Conservation (phyloP, 1,140 invertebrate species). For the Ylistrum balloti region DNA sequence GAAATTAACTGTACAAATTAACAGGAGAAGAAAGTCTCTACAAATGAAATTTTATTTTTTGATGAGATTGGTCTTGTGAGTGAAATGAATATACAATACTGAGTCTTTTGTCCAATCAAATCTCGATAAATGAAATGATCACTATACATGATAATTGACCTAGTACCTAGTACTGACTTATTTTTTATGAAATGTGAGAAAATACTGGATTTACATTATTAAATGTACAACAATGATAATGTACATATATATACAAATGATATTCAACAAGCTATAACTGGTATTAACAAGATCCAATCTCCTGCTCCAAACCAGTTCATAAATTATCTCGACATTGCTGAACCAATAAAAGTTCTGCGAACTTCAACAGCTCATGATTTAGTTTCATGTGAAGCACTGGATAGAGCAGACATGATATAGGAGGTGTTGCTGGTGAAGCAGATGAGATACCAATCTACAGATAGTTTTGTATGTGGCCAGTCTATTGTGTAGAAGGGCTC, state of each 20-base stretch:
- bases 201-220: not conserved
- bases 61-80: not conserved
- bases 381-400: no score
- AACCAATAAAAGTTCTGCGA: no score
- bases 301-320: no score
- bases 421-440: no score
- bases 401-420: no score
- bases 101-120: not conserved
- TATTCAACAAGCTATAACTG: no score
- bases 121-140: not conserved
- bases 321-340: no score
- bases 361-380: no score
- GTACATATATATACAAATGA: not conserved
- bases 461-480: no score
- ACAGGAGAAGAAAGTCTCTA: not conserved
- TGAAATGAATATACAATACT: not conserved
- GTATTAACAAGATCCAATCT: no score
- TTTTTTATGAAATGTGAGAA: not conserved
- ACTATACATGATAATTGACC: not conserved
- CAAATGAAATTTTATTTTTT: conserved; percentile 35
- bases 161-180: not conserved
- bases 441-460: no score
- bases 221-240: not conserved
- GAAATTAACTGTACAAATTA: not conserved
- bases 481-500: no score